Base-by-base conservation (phyloP, 1,140 invertebrate genomes). In the Tribolium madens region DNA sequence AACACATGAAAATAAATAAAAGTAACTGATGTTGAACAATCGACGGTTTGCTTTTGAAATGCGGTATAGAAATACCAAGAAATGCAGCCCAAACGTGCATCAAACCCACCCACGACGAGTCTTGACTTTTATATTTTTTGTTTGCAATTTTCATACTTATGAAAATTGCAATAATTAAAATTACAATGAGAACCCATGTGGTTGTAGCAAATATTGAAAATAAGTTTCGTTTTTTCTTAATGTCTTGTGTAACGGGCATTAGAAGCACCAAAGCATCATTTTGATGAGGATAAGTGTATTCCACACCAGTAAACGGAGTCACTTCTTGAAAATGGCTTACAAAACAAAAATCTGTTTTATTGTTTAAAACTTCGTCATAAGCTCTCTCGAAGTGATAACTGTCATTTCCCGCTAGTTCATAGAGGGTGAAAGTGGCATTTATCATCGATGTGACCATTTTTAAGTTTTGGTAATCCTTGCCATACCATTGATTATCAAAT, bases 331-430 rank as follows among this genome's bases (percentile, higher is more conserved):
- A 60, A 13, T 57, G 52, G 18, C 72, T 74, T 0, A 74, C 50
- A 12, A 74, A 74, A 17, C 72, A 57, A 60, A 74, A 60, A 13
- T 74, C 72, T 10, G 36, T 42, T 13, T 36, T 36, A 10, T 47
- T 31, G 14, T 21, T 36, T 2, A 6, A 0, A 13, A 74, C 18
- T 12, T 17, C 13, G 6, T 36, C 4, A 14, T 60, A 60, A 15
- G 53, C 53, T 60, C 33, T 14, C 3, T 14, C 52, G 2, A 33
- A 33, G 1, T 15, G 57, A 1, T 26, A 52, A 52, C 9, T 17
- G 13, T 15, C 50, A 31, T 26, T 14, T 3, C 7, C 9, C 46
- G 14, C 26, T 0, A 21, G 47, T 15, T 42, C 18, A 1, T 60
- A 6, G 14, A 74, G n/a, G 7, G 21, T 10, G 10, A 36, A 74